These are phyloP conservation scores for Nibea albiflora DNA, from an alignment of 2,113 vertebrate genomes.

Conservation along the genomic window DNA sequence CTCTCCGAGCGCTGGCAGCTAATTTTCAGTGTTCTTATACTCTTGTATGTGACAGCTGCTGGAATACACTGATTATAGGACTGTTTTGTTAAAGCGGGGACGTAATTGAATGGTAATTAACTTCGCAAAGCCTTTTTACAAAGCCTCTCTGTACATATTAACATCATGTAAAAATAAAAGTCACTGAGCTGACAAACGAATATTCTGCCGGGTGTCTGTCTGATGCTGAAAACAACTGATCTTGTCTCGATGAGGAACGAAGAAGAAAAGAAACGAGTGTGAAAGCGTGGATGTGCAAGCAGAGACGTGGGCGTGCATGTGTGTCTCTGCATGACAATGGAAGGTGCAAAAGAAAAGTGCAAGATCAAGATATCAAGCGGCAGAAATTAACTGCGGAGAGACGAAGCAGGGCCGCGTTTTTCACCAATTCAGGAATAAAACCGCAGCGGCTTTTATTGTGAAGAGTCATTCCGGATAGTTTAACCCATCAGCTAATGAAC, in stretches of 20 bases:
- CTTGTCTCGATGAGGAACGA: conserved; percentile 25
- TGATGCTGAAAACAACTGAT: conserved; percentile 31
- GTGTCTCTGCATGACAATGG: conserved; percentile 48
- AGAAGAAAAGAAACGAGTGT: conserved; percentile 49
- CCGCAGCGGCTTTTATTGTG: background rate
- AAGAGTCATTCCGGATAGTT: conserved; percentile 43
- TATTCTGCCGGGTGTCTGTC: conserved; percentile 22
- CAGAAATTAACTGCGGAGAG: conserved; percentile 30
- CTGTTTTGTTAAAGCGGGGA: conserved; percentile 32
- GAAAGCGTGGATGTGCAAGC: conserved; percentile 37
- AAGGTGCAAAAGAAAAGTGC: conserved; percentile 40
- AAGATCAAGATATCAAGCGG: conserved; percentile 52
- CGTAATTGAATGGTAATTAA: conserved; percentile 48
- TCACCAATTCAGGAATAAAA: conserved; percentile 42
- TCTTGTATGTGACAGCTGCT: conserved; percentile 62
- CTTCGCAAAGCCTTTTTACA: conserved; percentile 5
- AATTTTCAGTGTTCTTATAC: conserved; percentile 33
- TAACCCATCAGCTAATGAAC: conserved; percentile 56
- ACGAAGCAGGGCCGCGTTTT: conserved; percentile 10
- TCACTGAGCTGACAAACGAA: conserved; percentile 27
- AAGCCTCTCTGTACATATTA: conserved; percentile 7
- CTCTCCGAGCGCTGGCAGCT: conserved; percentile 26
- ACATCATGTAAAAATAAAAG: conserved; percentile 42
- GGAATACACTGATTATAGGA: conserved; percentile 42
- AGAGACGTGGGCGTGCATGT: conserved; percentile 46